Evolutionary conservation across 1,140 invertebrate genomes (phyloP).

Genomic region (Gerris buenoi): DNA sequence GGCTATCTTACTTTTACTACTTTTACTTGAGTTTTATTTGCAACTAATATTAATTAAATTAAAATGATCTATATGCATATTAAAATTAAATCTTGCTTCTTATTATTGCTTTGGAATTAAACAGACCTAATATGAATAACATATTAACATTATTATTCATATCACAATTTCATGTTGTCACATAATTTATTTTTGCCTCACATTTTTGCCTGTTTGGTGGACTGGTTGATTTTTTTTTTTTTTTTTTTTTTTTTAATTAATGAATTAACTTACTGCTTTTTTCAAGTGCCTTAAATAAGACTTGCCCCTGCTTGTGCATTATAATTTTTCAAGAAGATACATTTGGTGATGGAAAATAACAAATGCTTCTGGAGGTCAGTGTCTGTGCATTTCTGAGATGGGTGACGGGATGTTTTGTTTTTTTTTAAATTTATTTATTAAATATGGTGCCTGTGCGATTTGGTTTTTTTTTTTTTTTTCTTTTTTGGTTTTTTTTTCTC

Average conservation of each 20-base stretch:
- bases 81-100: no score
- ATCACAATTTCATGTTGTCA: no score
- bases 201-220: neutral
- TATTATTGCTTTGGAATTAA: no score
- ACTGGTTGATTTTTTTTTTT: slow-evolving; percentile 4
- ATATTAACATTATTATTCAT: no score
- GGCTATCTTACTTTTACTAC: no score
- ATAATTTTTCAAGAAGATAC: neutral
- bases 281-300: neutral
- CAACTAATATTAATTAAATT: no score
- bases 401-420: no score
- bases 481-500: slow-evolving; percentile 7
- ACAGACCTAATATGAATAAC: no score
- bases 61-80: no score
- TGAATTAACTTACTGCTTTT: neutral
- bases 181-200: no score
- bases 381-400: neutral
- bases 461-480: neutral
- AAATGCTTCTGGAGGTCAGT: neutral
- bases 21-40: no score
- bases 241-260: neutral
- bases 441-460: neutral
- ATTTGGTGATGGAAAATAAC: neutral
- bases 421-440: neutral
- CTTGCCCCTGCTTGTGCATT: neutral